Evolutionary conservation across 2,113 vertebrate species (phyloP).

Genomic region (Ammospiza nelsoni): DNA sequence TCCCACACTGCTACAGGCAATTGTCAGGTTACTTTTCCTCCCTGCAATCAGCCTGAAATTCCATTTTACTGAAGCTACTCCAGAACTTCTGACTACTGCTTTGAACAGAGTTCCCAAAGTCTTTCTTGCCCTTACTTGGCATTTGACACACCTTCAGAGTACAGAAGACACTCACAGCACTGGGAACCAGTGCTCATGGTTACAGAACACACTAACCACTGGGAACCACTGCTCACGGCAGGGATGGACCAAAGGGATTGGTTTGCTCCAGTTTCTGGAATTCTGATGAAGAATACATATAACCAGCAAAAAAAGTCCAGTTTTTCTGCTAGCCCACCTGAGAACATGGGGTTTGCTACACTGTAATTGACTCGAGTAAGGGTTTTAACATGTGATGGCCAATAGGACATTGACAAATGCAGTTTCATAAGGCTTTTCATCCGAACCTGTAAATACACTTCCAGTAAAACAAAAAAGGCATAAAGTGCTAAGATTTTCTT

Average conservation of each 20-base stretch:
- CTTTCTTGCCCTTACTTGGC: background rate
- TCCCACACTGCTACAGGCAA: background rate
- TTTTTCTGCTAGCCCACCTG: background rate
- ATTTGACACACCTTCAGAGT: background rate
- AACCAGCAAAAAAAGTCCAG: background rate
- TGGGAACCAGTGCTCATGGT: background rate
- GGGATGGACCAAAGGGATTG: background rate
- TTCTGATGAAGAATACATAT: background rate
- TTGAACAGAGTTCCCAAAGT: background rate
- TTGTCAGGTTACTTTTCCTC: background rate
- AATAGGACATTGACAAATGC: background rate
- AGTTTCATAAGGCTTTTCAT: background rate
- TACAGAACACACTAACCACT: background rate
- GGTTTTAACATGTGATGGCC: background rate
- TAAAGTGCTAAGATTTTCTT: background rate
- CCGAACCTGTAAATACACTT: background rate
- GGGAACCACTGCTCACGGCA: background rate
- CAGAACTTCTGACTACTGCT: background rate
- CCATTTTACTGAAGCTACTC: background rate
- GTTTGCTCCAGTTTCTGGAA: background rate
- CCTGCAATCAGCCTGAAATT: background rate
- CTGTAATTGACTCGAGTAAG: fast-evolving
- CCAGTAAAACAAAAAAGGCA: background rate
- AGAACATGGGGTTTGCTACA: background rate
- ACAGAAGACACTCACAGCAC: background rate